Percentiles rank a stretch among this genome's conserved stretches.
phyloP scores from a whole-genome alignment of 2,797 vertebrate genomes.

The Fistularia tabacaria region DNA sequence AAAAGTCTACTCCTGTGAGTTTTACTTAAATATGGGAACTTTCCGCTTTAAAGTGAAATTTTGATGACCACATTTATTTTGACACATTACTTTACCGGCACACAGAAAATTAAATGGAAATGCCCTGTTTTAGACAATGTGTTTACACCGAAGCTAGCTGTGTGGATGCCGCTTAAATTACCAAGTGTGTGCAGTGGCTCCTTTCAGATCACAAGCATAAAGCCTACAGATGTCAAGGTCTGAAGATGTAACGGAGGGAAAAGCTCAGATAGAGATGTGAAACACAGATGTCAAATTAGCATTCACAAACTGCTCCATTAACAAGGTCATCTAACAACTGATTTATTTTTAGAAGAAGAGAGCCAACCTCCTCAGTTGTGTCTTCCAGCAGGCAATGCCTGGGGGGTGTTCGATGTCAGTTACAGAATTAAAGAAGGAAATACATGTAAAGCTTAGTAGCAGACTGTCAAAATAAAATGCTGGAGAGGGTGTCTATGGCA shows the following conservation, averaged over 20 bases:
- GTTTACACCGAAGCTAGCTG: no score
- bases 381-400: no score
- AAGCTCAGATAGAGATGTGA: constrained; percentile 35
- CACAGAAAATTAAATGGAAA: no score
- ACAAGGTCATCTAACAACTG: constrained; percentile 63
- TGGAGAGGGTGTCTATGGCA: constrained; percentile 28
- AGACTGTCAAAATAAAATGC: constrained; percentile 28
- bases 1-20: no score
- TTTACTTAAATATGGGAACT: no score
- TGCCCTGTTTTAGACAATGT: no score
- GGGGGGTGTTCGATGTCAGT: constrained; percentile 36
- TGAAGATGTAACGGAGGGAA: constrained; percentile 43
- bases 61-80: no score
- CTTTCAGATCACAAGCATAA: background rate
- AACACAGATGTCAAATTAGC: constrained; percentile 45
- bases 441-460: constrained; percentile 30
- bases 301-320: constrained; percentile 50
- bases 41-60: no score
- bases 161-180: no score
- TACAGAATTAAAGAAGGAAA: constrained; percentile 12
- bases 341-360: constrained; percentile 30
- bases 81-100: no score
- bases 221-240: constrained; percentile 42
- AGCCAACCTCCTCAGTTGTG: no score
- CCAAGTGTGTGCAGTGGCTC: no score